Evolutionary conservation across 2,888 invertebrate species (phyloP), one percentile per base, ranked within the genome.

Genomic region (Eristalinus sepulchralis): DNA sequence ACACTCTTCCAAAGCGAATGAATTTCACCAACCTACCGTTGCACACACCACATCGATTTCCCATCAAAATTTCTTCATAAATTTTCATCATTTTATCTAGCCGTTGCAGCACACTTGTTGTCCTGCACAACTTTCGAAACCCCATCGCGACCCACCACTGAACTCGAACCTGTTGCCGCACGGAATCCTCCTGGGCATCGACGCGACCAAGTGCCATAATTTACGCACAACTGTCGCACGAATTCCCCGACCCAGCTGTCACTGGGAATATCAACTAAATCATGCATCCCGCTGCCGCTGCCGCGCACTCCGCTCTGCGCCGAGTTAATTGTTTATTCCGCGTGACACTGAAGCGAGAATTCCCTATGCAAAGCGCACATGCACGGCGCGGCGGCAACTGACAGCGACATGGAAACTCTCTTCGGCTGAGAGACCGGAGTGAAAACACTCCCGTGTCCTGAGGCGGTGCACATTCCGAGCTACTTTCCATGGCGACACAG

Each of bases 351-450:
- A 27, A 5, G 27, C 27, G 27, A 27, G 27, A 17, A 59, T 64
- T 39, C 70, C 63, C 71, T 70, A 80, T 76, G 76, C 81, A 76
- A 80, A 76, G 66, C 55, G 70, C 24, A 39, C 72, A 62, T 36
- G 47, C 62, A 31, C 9, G 13, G 39, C 11, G 1, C 17, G 17
- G 17, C 47, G 8, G n/a, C 53, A 63, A 57, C 62, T 77, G 84
- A 63, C 83, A 80, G 31, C 72, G 34, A 77, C 82, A 85, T 39
- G 82, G 47, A 85, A 78, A 82, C 82, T 77, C 85, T 72, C 68
- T 85, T 68, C 68, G 72, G 62, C 5, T 17, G 47, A 62, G 77
- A 63, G 72, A 68, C 62, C 55, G 27, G 27, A 59, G 71, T 66
- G 79, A 78, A 78, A 78, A 63, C 27, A 36, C 22, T 33, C 33